Evolutionary conservation across 2,888 invertebrate species (phyloP).

Genomic region (Sclerodermus sp.): DNA sequence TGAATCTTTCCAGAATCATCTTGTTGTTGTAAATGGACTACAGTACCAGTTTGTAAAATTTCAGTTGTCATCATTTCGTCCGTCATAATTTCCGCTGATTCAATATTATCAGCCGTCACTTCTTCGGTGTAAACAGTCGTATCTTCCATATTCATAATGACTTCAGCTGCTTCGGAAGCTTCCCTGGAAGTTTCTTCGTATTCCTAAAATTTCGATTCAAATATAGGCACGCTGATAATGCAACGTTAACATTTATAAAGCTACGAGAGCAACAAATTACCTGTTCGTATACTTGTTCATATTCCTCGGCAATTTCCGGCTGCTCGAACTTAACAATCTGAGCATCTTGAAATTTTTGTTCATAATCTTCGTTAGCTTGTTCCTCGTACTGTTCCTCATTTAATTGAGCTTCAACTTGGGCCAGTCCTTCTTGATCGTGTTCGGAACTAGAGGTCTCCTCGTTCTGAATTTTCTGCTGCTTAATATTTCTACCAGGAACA

Average conservation of each 20-base stretch:
- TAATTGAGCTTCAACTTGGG: conserved; percentile 17
- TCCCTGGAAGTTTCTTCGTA: conserved; percentile 51
- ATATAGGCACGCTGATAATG: background rate
- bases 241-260: background rate
- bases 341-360: conserved; percentile 22
- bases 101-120: conserved; percentile 49
- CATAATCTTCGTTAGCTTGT: conserved; percentile 19
- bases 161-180: conserved; percentile 45
- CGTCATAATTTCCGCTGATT: conserved; percentile 44
- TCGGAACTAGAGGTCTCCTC: conserved; percentile 41
- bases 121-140: conserved; percentile 53
- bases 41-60: conserved; percentile 46
- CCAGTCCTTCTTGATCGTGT: conserved; percentile 30
- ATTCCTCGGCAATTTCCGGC: conserved; percentile 33
- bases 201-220: conserved; percentile 33
- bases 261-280: conserved; percentile 15
- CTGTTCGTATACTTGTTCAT: conserved; percentile 39
- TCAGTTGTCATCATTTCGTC: conserved; percentile 47
- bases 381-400: conserved; percentile 28
- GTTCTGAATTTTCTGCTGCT: conserved; percentile 24
- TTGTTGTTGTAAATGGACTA: conserved; percentile 48
- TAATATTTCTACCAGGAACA: conserved; percentile 45
- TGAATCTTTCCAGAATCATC: conserved; percentile 52
- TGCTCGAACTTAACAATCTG: conserved; percentile 34
- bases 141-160: conserved; percentile 52